Evolutionary conservation across 2,113 vertebrate genomes (phyloP), one percentile per base, ranked within the genome.

Genomic region (Acanthochromis polyacanthus): DNA sequence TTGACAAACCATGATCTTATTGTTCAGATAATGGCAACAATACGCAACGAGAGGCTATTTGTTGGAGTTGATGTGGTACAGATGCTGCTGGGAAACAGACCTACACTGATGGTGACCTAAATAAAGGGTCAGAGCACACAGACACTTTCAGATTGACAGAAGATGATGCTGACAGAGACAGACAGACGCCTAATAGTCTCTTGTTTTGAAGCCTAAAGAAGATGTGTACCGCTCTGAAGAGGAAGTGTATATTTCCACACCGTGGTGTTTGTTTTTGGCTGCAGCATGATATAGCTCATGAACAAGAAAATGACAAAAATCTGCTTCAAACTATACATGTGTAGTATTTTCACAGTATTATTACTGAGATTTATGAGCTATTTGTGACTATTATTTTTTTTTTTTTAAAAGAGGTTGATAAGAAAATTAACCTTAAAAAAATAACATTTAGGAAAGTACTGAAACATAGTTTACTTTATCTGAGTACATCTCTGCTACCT

Each of bases 71-170:
- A 78, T 63, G 25, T 9, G 38, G n/a, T 38, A 30, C 51, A 40
- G 51, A 48, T 64, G 22, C 58, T 55, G 66, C 57, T 63, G 23
- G 15, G 43, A 63, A 12, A 46, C 20, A 48, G 23, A 30, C n/a
- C 5, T 1, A 14, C 56, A 19, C 38, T 78, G 36, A 68, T 20
- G 38, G 62, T 14, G 43, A 68, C 48, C 55, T 64, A 60, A 52
- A 69, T 46, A 56, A 25, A 53, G 11, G 38, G 52, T 60, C 11
- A 55, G 32, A 45, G 52, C 45, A 61, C 55, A 66, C 38, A 51
- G 55, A 75, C 81, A 53, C 50, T 12, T 46, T 61, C 38, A 80
- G 51, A 69, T 43, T 46, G 45, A 32, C 50, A 52, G 32, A 65
- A 10, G 68, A 36, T 36, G 30, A 46, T 12, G 19, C 46, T 32